Evolutionary conservation across 2,797 vertebrate genomes (phyloP), one percentile per base, ranked within the genome.

Genomic region (Rachycentron canadum): DNA sequence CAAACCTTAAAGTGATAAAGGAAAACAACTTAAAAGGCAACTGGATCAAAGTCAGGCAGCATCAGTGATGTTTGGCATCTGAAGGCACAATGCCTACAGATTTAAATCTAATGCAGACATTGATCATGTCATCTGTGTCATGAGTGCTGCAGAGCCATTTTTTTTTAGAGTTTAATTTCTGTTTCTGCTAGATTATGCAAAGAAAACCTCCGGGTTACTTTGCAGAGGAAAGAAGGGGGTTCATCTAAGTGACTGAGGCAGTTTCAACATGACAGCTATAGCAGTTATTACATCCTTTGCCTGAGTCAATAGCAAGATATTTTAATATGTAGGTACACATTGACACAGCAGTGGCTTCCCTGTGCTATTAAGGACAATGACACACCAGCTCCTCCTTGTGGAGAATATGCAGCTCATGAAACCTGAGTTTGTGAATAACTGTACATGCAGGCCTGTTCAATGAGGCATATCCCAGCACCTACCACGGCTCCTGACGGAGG

Each of bases 401-500:
- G 75, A 55, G 25, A 72, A 25, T 9, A 34, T 62, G 25, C 12
- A 23, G 43, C 7, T 10, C 52, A 32, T 59, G 19, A 8, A 56
- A 60, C 40, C 43, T 38, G 26, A 25, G 26, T 55, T n/a, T 25
- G 7, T 43, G 41, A 19, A 43, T 69, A 34, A 58, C 8, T 14
- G 25, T 21, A 30, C 7, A 45, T 34, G 14, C 7, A 3, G 23
- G 26, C 17, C 50, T 28, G 3, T 53, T 69, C 11, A 23, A 41
- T 23, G n/a, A 76, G 17, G 23, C 14, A 11, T 47, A 0, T 74
- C 32, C 25, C 5, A 34, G n/a, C n/a, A 6, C 96, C 92, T 93
- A 99, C 98, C 98, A 56, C 95, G 96, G 90, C 94, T 96, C 89
- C 96, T 97, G 86, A 99, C 83, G 76, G 95, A 96, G 32, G 97